phyloP scores from a whole-genome alignment of 2,113 vertebrate species.

The Archilochus colubris region DNA sequence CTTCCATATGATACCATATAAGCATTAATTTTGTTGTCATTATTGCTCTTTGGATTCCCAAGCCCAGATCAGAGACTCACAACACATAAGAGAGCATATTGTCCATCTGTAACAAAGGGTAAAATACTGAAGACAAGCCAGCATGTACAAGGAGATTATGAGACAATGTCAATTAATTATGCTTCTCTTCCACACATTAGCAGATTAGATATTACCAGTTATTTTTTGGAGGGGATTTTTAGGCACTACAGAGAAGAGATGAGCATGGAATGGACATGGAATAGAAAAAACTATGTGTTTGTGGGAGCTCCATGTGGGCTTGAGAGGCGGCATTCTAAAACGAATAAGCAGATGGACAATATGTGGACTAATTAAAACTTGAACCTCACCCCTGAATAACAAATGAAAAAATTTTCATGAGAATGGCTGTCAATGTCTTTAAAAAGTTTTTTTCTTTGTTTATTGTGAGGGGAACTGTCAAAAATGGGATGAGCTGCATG shows the following conservation, averaged over 20 bases:
- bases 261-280: neutral
- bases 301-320: neutral
- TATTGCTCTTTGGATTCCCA: neutral
- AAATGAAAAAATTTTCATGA: neutral
- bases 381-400: neutral
- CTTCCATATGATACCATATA: neutral
- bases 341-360: neutral
- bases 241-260: neutral
- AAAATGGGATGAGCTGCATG: neutral
- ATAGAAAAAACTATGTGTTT: neutral
- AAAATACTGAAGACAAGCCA: neutral
- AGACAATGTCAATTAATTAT: neutral
- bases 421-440: neutral
- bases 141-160: neutral
- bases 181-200: neutral
- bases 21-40: neutral
- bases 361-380: neutral
- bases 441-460: neutral
- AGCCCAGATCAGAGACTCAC: neutral
- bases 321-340: neutral
- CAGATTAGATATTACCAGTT: neutral
- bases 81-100: neutral
- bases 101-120: neutral
- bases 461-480: neutral
- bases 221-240: neutral